Base-by-base conservation (phyloP, 35 echinoderm and acorn worm species). In the Apostichopus californicus region DNA sequence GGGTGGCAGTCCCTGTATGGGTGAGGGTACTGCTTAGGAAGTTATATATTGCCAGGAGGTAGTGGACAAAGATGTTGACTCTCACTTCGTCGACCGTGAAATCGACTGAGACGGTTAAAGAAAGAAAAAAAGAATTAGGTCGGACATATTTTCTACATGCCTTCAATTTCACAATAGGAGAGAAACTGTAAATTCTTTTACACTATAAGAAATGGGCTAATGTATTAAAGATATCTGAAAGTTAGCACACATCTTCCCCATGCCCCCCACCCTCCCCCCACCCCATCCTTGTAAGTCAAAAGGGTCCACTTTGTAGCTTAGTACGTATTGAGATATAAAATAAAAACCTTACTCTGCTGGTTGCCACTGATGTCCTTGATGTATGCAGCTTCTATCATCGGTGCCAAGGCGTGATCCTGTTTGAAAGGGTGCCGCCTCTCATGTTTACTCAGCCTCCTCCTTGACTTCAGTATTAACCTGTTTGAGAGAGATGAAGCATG, bases 31-130 rank as follows among this genome's bases (percentile, higher is more conserved):
- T 96, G n/a, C 90, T 95, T 5, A 99, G 59, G 95, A 99, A 99
- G 89, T 96, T 94, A 56, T 94, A 92, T 73, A 99, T 87, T 14
- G 97, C 97, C 79, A 99, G 85, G 17, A 96, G 92, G 70, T 99
- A 99, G 79, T 99, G 97, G 68, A 96, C 95, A 78, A 96, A 99
- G 5, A 99, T 96, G 93, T 99, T 99, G 61, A 99, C 71, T 54
- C 97, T 77, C 1, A 99, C 87, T 73, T 92, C 97, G 58, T 99
- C 97, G 1, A 99, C 77, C 13, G 90, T 93, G 86, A 94, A 96
- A 14, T 96, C 95, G 52, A 99, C 97, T 99, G 77, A 94, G 86
- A 86, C 63, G 73, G 13, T 17, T 25, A 54, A 78, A 52, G 70
- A 72, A 52, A 88, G 59, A 85, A 7, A 21, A 75, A 61, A 61